Evolutionary conservation across 2,888 invertebrate species (phyloP).

Genomic region (Euphydryas editha): DNA sequence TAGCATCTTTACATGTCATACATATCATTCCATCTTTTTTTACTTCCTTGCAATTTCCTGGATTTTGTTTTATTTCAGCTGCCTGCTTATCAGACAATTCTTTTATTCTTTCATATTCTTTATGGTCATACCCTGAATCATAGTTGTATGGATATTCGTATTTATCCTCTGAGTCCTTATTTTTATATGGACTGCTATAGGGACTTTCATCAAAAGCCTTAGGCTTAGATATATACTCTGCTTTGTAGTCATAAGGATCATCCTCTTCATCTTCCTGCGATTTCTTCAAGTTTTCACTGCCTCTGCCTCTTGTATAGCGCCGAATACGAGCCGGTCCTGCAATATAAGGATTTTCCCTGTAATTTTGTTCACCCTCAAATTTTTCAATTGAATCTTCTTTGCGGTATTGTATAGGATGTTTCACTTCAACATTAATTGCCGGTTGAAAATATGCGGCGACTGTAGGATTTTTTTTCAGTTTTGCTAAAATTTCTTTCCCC

Average conservation of each 20-base stretch:
- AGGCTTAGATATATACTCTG: constrained; percentile 76
- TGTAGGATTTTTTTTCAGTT: constrained; percentile 73
- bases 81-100: constrained; percentile 85
- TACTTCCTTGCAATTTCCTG: constrained; percentile 86
- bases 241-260: constrained; percentile 81
- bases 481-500: constrained; percentile 71
- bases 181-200: constrained; percentile 76
- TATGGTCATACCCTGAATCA: constrained; percentile 79
- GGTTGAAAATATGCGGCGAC: constrained; percentile 77
- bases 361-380: constrained; percentile 68
- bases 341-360: constrained; percentile 79
- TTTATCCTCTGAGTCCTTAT: constrained; percentile 68
- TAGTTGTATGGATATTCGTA: constrained; percentile 79
- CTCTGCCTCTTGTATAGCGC: constrained; percentile 77
- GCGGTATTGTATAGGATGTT: constrained; percentile 73
- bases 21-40: constrained; percentile 87
- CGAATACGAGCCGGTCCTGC: constrained; percentile 75
- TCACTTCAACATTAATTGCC: constrained; percentile 70
- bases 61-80: constrained; percentile 84
- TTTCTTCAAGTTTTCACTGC: constrained; percentile 66
- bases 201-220: constrained; percentile 77
- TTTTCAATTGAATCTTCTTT: constrained; percentile 69
- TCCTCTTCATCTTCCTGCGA: constrained; percentile 61
- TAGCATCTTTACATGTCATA: constrained; percentile 88
- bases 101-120: constrained; percentile 83